phyloP scores from a whole-genome alignment of 2,113 vertebrate species.

The Gambusia affinis region DNA sequence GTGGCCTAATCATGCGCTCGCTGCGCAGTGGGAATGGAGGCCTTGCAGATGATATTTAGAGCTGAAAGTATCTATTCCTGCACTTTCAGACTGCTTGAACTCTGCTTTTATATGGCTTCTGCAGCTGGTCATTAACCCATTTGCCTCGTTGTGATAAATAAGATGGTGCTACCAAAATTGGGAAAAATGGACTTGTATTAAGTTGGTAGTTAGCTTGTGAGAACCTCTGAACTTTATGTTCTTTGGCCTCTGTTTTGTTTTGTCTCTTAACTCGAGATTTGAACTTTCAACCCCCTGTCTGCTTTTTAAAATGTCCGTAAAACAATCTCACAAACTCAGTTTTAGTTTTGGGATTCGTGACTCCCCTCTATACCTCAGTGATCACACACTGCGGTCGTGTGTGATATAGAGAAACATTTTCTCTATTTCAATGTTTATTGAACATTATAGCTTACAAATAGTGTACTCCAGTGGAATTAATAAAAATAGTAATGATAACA shows the following conservation, averaged over 20 bases:
- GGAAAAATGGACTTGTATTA: neutral
- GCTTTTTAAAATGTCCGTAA: neutral
- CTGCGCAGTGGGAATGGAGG: slow-evolving; percentile 21
- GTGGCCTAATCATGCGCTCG: slow-evolving; percentile 57
- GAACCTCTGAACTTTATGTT: neutral
- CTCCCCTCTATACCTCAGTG: no score
- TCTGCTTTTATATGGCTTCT: slow-evolving; percentile 21
- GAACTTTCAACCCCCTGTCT: neutral
- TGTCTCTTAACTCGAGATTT: neutral
- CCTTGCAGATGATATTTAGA: slow-evolving; percentile 3
- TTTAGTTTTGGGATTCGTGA: no score
- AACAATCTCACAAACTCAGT: neutral
- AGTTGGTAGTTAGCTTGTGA: neutral
- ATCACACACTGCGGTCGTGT: no score
- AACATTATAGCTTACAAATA: no score
- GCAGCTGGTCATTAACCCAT: slow-evolving; percentile 16
- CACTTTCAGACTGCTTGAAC: slow-evolving; percentile 19
- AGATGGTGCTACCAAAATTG: neutral
- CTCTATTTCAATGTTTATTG: no score
- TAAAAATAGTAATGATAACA: no score
- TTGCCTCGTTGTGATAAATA: neutral
- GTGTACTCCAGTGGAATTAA: no score
- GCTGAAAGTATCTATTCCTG: slow-evolving; percentile 46
- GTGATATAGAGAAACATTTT: no score
- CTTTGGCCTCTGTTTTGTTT: no score